phyloP scores from a whole-genome alignment of 2,113 vertebrate species.

The Haliaeetus leucogaster region DNA sequence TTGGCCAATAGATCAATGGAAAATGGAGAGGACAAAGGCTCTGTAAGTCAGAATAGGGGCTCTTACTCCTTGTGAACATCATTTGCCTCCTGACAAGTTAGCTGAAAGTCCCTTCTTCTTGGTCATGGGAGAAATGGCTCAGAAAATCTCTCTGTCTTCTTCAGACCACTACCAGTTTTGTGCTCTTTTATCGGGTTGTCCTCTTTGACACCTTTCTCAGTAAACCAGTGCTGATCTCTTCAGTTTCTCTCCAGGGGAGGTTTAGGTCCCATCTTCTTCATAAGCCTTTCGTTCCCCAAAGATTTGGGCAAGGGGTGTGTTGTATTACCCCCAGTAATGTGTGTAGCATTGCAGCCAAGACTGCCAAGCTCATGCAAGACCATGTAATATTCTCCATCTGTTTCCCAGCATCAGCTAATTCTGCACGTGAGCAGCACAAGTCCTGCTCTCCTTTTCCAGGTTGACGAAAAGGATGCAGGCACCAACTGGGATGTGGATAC shows the following conservation, averaged over 20 bases:
- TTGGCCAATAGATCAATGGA: background rate
- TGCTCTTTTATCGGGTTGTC: background rate
- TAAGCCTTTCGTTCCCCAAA: fast-evolving
- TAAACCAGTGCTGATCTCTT: background rate
- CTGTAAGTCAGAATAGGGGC: background rate
- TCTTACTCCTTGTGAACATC: background rate
- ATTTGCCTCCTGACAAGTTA: background rate
- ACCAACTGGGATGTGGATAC: background rate
- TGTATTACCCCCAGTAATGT: background rate
- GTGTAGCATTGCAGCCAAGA: background rate
- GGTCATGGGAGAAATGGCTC: background rate
- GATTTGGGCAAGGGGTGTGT: fast-evolving
- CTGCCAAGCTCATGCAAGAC: background rate
- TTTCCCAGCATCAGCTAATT: background rate
- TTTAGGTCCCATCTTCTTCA: background rate
- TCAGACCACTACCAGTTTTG: background rate
- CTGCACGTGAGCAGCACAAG: background rate
- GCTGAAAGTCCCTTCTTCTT: background rate
- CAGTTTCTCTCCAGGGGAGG: background rate
- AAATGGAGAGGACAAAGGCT: background rate
- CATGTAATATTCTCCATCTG: fast-evolving
- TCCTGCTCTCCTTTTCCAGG: background rate
- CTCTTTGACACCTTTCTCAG: background rate
- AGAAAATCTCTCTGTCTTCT: background rate
- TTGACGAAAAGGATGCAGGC: background rate